Base-by-base conservation (phyloP, 1,140 invertebrate genomes). In the Scaptomyza graminum region DNA sequence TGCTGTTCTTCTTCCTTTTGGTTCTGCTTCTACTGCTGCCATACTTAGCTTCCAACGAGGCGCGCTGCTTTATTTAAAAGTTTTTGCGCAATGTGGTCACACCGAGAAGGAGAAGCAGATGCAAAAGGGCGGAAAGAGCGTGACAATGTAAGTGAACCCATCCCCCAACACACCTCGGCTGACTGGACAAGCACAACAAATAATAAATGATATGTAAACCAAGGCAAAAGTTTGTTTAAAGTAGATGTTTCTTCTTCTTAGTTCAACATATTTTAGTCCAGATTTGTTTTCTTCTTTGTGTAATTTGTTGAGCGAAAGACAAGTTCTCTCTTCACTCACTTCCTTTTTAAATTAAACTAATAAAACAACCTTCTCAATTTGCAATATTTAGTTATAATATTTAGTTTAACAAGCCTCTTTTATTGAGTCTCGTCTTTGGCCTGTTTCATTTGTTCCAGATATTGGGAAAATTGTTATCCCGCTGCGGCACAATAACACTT, bases 201-300 rank as follows among this genome's bases (percentile, higher is more conserved):
- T 85, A 87, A 85, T 88, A 88, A 85, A 85, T 85, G 82, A 85
- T 85, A 85, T 85, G 82, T 85, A 85, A 85, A 87, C 82, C 78
- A 85, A 85, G 82, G 76, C 82, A 81, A 74, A 80, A 85, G 78
- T 87, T 83, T 69, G 64, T 71, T 3, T 5, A 2, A 41, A 41
- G 50, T 77, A 74, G 68, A 59, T 84, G 39, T 22, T 50, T 9
- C 3, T 15, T 16, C 49, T 6, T 28, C 13, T 16, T 12, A n/a
- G n/a, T 41, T 39, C 9, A 34, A 34, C 69, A 60, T 67, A 60
- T 61, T 68, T 62, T 68, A 73, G 68, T 28, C 56, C 49, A 62
- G 70, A 72, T 66, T 62, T 13, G n/a, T 15, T 31, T 50, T 41
- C 9, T 3, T n/a, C 18, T 41, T 41, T 39, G 11, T n/a, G 11